These are phyloP conservation scores for Leptodirus hochenwartii DNA, from an alignment of 2,888 invertebrate genomes.

Conservation along the genomic window DNA sequence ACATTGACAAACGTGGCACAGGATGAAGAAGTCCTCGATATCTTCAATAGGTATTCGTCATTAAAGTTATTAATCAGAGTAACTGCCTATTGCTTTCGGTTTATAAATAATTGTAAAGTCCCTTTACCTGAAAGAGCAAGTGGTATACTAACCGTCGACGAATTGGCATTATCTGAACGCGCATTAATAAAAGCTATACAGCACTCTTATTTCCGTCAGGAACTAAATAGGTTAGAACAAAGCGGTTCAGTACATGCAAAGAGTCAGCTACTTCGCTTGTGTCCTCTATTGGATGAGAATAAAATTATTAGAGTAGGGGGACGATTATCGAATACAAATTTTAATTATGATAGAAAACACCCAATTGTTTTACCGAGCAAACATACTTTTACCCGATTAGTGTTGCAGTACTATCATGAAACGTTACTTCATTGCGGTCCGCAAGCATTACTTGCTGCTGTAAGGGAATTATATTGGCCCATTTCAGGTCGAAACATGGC, in stretches of 20 bases:
- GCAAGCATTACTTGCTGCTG: conserved; percentile 4
- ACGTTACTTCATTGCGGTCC: conserved; percentile 8
- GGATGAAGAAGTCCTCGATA: too few species aligned
- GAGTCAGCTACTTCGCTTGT: not conserved
- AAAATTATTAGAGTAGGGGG: conserved; percentile 12
- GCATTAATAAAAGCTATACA: too few species aligned
- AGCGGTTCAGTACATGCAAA: not conserved
- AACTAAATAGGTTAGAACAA: not conserved
- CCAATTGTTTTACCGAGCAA: conserved; percentile 12
- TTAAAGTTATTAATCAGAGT: too few species aligned
- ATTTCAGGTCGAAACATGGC: conserved; percentile 11
- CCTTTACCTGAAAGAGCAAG: not conserved
- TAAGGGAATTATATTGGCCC: conserved; percentile 12
- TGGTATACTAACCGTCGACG: too few species aligned
- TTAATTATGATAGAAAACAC: conserved; percentile 10
- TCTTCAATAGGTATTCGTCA: too few species aligned
- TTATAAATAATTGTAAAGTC: not conserved
- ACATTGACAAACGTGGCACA: too few species aligned
- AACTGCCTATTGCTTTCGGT: conserved; percentile 1
- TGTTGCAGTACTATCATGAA: conserved; percentile 5
- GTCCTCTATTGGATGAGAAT: conserved; percentile 9
- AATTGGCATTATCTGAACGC: too few species aligned
- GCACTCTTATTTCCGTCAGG: not conserved
- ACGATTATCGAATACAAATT: conserved; percentile 9
- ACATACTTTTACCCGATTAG: conserved; percentile 7